Conservation (phyloP, 2,888 invertebrate genomes). For the Andricus quercusramuli region DNA sequence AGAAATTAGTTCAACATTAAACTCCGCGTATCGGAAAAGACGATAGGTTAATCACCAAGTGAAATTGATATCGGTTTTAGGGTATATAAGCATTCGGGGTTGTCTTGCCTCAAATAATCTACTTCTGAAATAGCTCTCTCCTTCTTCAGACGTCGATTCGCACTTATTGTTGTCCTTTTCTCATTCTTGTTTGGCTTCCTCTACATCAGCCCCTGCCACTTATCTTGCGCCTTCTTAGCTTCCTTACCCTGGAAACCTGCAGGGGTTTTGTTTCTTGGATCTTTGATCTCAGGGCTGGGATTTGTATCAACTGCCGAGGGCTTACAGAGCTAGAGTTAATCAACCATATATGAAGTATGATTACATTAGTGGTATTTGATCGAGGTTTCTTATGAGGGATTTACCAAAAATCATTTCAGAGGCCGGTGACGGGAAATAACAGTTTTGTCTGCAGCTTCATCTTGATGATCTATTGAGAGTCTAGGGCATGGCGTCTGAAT, state of each 20-base stretch:
- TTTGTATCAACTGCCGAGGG: constrained; percentile 62
- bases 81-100: constrained; percentile 65
- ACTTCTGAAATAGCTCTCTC: constrained; percentile 55
- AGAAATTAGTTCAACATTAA: constrained; percentile 16
- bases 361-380: constrained; percentile 74
- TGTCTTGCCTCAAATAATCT: constrained; percentile 74
- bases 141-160: constrained; percentile 56
- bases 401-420: constrained; percentile 60
- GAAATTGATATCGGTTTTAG: constrained; percentile 65
- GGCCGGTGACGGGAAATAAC: too few relatives aligned
- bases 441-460: too few relatives aligned
- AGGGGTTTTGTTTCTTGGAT: constrained; percentile 42
- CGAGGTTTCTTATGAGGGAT: constrained; percentile 69
- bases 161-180: constrained; percentile 50
- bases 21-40: constrained; percentile 51
- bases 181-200: constrained; percentile 49
- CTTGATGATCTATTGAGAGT: too few relatives aligned
- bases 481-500: too few relatives aligned
- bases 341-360: constrained; percentile 73
- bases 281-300: constrained; percentile 48
- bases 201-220: constrained; percentile 56
- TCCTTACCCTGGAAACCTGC: constrained; percentile 38
- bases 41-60: constrained; percentile 48
- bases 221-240: constrained; percentile 55
- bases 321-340: constrained; percentile 69